Evolutionary conservation across 2,888 invertebrate genomes (phyloP).

Genomic region (Tyria jacobaeae): DNA sequence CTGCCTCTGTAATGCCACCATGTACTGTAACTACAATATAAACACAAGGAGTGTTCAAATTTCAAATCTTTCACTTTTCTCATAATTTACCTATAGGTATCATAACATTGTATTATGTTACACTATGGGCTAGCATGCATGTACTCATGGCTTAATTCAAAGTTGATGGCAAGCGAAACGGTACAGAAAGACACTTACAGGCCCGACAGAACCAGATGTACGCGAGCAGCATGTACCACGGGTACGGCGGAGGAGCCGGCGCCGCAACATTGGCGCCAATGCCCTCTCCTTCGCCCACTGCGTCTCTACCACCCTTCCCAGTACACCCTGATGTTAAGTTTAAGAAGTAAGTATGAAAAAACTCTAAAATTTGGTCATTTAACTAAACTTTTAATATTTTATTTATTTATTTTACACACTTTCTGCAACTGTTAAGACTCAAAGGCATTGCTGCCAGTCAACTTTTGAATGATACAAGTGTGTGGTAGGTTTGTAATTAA

Average conservation of each 20-base stretch:
- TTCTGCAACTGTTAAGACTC: too few species aligned
- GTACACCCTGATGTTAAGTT: constrained; percentile 97
- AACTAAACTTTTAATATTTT: too few species aligned
- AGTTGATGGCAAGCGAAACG: constrained; percentile 43
- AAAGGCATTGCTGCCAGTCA: too few species aligned
- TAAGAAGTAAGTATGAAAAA: constrained; percentile 83
- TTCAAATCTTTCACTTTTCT: too few species aligned
- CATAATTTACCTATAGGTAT: too few species aligned
- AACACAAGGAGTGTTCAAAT: too few species aligned
- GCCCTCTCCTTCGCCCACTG: constrained; percentile 79
- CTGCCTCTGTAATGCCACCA: too few species aligned
- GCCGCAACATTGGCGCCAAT: constrained; percentile 76
- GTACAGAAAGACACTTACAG: constrained; percentile 65
- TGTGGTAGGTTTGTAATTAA: too few species aligned
- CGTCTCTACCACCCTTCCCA: constrained; percentile 88
- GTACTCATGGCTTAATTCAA: constrained; percentile 47
- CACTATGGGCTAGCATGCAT: constrained; percentile 17
- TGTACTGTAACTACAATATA: too few species aligned
- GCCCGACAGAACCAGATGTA: constrained; percentile 86
- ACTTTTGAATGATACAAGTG: too few species aligned
- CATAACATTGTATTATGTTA: background rate
- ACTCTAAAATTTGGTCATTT: too few species aligned
- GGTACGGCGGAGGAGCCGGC: constrained; percentile 77
- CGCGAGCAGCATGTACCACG: constrained; percentile 85
- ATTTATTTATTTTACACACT: too few species aligned